These are phyloP conservation scores for Protonibea diacanthus DNA, from an alignment of 2,797 vertebrate genomes.

Conservation along the genomic window DNA sequence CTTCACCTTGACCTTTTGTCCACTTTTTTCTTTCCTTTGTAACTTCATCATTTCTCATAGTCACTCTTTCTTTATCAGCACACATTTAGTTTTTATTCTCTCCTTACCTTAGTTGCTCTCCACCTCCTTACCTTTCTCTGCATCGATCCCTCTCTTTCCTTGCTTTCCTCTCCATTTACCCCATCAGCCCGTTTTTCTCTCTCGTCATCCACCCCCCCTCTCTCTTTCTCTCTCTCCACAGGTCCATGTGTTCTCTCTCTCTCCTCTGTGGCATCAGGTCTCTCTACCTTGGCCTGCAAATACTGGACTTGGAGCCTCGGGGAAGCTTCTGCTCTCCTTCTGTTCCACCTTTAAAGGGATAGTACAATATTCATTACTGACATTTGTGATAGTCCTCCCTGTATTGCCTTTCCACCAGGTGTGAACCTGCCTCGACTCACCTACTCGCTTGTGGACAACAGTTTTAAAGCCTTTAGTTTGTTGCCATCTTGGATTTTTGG, in stretches of 20 bases:
- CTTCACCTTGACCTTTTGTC: neutral
- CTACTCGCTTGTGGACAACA: no score
- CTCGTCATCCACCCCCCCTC: neutral
- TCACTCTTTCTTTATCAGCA: slow-evolving; percentile 14
- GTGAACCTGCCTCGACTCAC: no score
- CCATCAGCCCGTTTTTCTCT: neutral
- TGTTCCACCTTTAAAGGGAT: slow-evolving; percentile 47
- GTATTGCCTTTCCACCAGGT: neutral
- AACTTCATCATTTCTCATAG: slow-evolving; percentile 20
- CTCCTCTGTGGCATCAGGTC: slow-evolving; percentile 35
- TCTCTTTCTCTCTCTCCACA: slow-evolving; percentile 19
- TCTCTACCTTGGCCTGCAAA: slow-evolving; percentile 61
- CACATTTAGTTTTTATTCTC: neutral
- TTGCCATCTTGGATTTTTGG: no score
- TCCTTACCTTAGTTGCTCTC: neutral
- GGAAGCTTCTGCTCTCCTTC: slow-evolving; percentile 68
- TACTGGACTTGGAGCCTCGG: slow-evolving; percentile 44
- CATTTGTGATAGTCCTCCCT: neutral
- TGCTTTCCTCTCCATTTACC: slow-evolving; percentile 6
- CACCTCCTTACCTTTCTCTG: neutral
- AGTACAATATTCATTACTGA: neutral
- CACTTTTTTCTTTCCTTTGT: neutral
- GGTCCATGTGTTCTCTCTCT: slow-evolving; percentile 56
- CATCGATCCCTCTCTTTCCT: neutral
- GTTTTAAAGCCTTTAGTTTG: no score